A percentile compares a stretch with the other conserved stretches of the same genome.
Conservation (phyloP, 1,140 invertebrate genomes). For the Calosoma granatense region DNA sequence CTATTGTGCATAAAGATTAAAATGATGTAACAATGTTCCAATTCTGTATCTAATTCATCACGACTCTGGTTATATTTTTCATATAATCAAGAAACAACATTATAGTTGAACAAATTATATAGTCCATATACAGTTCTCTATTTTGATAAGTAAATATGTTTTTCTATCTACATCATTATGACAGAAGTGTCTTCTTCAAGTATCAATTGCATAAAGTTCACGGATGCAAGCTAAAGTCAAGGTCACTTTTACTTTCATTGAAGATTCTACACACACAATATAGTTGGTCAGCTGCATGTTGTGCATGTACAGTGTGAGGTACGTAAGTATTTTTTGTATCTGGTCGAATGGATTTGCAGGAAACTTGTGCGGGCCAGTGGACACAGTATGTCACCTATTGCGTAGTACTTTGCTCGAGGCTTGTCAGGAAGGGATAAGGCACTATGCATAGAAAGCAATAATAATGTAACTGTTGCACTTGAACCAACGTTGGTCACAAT, state of each 20-base stretch:
- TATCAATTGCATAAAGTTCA: too few relatives aligned
- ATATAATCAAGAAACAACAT: too few relatives aligned
- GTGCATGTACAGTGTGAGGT: not conserved
- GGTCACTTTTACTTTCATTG: not conserved
- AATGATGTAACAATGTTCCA: too few relatives aligned
- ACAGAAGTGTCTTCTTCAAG: too few relatives aligned
- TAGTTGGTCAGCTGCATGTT: not conserved
- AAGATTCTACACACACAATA: not conserved
- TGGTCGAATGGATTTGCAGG: not conserved
- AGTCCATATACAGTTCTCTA: too few relatives aligned
- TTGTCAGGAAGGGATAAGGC: not conserved
- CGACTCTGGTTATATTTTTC: too few relatives aligned
- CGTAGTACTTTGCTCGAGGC: not conserved
- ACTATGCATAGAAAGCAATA: not conserved
- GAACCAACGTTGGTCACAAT: not conserved
- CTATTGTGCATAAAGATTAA: too few relatives aligned
- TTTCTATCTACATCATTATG: too few relatives aligned
- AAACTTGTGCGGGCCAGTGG: too few relatives aligned
- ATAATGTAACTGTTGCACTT: not conserved
- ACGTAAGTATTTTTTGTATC: not conserved
- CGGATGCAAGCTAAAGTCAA: not conserved
- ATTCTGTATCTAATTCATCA: too few relatives aligned
- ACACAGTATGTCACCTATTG: not conserved
- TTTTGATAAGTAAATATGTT: too few relatives aligned
- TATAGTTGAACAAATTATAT: too few relatives aligned